A percentile compares a stretch with the other conserved stretches of the same genome.
phyloP scores from a whole-genome alignment of 2,797 vertebrate species.

The Sebastes melanostomus region DNA sequence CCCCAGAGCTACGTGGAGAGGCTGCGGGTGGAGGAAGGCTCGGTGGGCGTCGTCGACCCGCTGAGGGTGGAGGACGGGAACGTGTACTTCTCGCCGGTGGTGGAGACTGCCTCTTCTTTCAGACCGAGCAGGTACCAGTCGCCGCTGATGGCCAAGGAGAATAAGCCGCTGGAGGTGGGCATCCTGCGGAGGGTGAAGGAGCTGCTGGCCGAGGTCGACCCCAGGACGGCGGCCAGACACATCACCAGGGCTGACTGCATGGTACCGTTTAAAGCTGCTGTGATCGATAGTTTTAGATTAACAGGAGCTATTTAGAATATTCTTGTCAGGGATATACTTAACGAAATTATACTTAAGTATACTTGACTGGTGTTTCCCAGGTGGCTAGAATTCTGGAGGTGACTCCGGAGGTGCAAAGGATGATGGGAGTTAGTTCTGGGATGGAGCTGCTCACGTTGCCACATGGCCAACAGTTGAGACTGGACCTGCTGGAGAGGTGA shows the following conservation, averaged over 20 bases:
- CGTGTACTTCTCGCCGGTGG: constrained; percentile 79
- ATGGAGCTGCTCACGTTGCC: constrained; percentile 95
- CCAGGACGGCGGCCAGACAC: constrained; percentile 87
- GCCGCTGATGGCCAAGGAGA: constrained; percentile 86
- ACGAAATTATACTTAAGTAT: too few species aligned
- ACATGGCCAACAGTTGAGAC: constrained; percentile 91
- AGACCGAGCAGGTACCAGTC: constrained; percentile 85
- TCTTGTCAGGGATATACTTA: too few species aligned
- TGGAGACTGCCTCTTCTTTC: constrained; percentile 89
- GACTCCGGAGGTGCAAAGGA: constrained; percentile 87
- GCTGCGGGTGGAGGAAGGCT: constrained; percentile 78
- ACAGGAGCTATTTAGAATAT: too few species aligned
- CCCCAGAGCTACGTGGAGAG: constrained; percentile 84
- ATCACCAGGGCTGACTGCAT: constrained; percentile 93
- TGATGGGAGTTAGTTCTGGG: constrained; percentile 93
- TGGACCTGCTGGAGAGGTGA: constrained; percentile 95
- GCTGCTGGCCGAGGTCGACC: constrained; percentile 87
- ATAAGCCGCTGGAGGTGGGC: constrained; percentile 90
- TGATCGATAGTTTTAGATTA: not conserved
- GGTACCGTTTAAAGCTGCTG: constrained; percentile 73
- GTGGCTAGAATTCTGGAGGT: constrained; percentile 91
- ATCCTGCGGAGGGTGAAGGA: constrained; percentile 92
- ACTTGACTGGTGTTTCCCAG: constrained; percentile 65
- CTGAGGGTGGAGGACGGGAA: constrained; percentile 69
- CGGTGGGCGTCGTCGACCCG: constrained; percentile 48